Conservation (phyloP, 1,140 invertebrate genomes). For the Ceratina australensis region DNA sequence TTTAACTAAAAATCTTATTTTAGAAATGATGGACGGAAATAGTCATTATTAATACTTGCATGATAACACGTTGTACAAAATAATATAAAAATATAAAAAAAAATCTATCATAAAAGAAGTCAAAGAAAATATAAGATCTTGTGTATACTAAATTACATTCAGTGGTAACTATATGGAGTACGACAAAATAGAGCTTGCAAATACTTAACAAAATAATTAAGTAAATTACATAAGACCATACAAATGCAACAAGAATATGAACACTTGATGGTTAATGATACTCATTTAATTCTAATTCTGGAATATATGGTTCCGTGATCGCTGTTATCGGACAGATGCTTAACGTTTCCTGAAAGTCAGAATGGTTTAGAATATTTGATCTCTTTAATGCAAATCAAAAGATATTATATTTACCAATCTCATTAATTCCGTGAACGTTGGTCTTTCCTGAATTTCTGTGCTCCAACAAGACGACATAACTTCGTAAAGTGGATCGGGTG, state of each 20-base stretch:
- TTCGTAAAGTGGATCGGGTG: constrained; percentile 89
- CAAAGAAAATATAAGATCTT: constrained; percentile 29
- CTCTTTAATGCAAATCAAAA: constrained; percentile 6
- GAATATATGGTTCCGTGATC: constrained; percentile 72
- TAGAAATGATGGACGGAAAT: constrained; percentile 51
- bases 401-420: constrained; percentile 71
- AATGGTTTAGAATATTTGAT: constrained; percentile 18
- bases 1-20: constrained; percentile 13
- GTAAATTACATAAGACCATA: constrained; percentile 28
- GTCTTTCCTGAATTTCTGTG: constrained; percentile 88
- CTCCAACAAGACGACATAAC: constrained; percentile 92
- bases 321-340: constrained; percentile 71
- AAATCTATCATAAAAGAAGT: constrained; percentile 12
- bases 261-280: constrained; percentile 10
- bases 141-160: constrained; percentile 5
- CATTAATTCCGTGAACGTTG: constrained; percentile 83
- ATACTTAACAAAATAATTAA: constrained; percentile 33
- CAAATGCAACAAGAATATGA: constrained; percentile 34
- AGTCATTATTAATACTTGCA: constrained; percentile 23
- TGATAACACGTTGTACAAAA: constrained; percentile 21
- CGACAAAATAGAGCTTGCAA: constrained; percentile 14
- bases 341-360: constrained; percentile 71
- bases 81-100: constrained; percentile 30
- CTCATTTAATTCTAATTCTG: constrained; percentile 75
- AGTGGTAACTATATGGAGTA: constrained; percentile 51